phyloP scores from a whole-genome alignment of 2,113 vertebrate genomes.

The Panthera uncia region DNA sequence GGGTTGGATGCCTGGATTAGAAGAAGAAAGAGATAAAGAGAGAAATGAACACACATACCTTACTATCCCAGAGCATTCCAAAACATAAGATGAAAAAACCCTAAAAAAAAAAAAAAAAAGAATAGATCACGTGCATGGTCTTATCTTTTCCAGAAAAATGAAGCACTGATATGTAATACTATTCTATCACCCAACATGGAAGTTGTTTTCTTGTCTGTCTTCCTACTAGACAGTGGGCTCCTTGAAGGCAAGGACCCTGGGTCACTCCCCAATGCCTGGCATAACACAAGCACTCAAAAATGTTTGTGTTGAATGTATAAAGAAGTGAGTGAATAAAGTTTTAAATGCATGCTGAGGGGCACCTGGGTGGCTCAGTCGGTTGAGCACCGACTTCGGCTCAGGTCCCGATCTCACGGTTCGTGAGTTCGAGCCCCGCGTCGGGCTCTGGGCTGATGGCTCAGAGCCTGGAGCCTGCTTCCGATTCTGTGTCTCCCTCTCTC shows the following conservation, averaged over 20 bases:
- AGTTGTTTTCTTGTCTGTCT: not conserved
- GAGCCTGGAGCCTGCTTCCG: no score
- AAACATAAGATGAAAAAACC: slow-evolving; percentile 89
- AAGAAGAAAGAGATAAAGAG: not conserved
- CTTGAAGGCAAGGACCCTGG: not conserved
- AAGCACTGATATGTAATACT: not conserved
- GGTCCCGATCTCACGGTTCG: no score
- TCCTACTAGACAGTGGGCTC: not conserved
- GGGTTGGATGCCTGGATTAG: not conserved
- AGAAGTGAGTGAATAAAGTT: not conserved
- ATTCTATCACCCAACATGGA: not conserved
- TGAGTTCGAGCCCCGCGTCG: no score
- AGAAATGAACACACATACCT: slow-evolving; percentile 77
- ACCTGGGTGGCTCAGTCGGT: no score
- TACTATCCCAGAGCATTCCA: slow-evolving; percentile 86
- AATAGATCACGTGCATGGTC: not conserved
- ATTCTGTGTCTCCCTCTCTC: no score
- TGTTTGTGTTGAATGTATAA: not conserved
- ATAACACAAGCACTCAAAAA: not conserved
- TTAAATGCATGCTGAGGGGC: not conserved
- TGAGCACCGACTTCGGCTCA: no score
- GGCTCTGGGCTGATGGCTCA: no score
- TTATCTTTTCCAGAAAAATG: not conserved
- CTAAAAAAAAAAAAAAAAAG: slow-evolving; percentile 69
- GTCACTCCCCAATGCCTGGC: not conserved